A percentile compares a stretch with the other conserved stretches of the same genome.
Evolutionary conservation across 2,797 vertebrate genomes (phyloP).

Genomic region (Thamnophis elegans): DNA sequence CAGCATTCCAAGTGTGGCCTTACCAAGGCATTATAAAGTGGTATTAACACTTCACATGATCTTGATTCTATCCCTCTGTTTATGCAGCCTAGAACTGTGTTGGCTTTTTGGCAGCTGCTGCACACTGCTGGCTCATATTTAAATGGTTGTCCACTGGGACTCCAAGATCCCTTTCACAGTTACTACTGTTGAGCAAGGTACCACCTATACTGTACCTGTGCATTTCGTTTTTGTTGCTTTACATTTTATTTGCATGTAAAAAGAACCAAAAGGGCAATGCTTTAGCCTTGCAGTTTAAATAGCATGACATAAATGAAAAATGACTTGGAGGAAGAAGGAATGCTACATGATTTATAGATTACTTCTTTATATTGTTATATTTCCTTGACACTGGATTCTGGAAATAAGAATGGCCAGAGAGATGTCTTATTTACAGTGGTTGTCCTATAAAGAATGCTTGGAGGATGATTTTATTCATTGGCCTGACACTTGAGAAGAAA

Average conservation of each 20-base stretch:
- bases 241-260: neutral
- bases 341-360: neutral
- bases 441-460: neutral
- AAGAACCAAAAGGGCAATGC: neutral
- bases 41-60: no score
- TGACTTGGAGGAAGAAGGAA: neutral
- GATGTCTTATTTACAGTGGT: neutral
- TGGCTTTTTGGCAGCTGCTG: no score
- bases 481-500: neutral
- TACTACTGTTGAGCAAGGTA: no score
- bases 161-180: no score
- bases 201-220: no score
- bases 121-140: no score
- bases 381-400: neutral
- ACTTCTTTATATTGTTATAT: neutral
- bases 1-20: no score
- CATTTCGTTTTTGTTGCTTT: no score
- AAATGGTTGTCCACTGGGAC: no score
- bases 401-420: neutral
- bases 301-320: neutral
- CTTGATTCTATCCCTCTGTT: no score
- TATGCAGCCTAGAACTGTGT: no score
- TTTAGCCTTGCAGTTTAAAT: neutral
- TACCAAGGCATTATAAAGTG: no score
- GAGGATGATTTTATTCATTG: neutral